Percentiles rank a stretch among this genome's conserved stretches.
Evolutionary conservation across 1,140 invertebrate species (phyloP).

Genomic region (Cyclina sinensis): DNA sequence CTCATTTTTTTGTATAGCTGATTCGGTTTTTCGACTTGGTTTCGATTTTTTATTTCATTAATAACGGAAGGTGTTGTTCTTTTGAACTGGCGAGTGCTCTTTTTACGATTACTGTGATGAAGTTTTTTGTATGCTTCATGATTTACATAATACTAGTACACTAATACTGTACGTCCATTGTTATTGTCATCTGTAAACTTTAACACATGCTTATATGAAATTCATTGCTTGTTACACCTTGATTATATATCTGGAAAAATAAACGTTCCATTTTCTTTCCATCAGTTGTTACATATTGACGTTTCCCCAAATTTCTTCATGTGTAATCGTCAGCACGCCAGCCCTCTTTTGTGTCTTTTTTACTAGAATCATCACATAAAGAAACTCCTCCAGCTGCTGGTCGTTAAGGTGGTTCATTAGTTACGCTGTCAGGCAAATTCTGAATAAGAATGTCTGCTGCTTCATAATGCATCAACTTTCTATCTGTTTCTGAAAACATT

Average conservation of each 20-base stretch:
- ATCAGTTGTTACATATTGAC: background rate
- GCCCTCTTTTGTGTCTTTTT: background rate
- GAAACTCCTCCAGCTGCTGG: slow-evolving; percentile 3
- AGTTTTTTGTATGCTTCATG: too few species aligned
- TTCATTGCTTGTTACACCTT: background rate
- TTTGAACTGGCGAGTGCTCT: too few species aligned
- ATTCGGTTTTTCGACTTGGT: too few species aligned
- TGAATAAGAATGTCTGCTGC: slow-evolving; percentile 10
- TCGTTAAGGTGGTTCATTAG: slow-evolving; percentile 2
- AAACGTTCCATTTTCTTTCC: background rate
- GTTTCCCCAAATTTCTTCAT: slow-evolving; percentile 27
- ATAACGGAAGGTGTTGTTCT: too few species aligned
- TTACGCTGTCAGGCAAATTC: slow-evolving; percentile 10
- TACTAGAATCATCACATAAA: slow-evolving; percentile 26
- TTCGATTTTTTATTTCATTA: too few species aligned
- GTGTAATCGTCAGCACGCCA: slow-evolving; percentile 50
- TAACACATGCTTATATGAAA: slow-evolving; percentile 36
- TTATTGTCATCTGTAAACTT: background rate
- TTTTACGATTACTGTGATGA: too few species aligned
- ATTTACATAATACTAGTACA: too few species aligned
- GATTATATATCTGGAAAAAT: slow-evolving; percentile 10
- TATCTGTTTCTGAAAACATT: slow-evolving; percentile 25
- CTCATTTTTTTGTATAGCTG: too few species aligned
- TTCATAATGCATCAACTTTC: background rate
- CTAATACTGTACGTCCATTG: slow-evolving; percentile 11